These are phyloP conservation scores for Oncorhynchus nerka DNA, from an alignment of 2,113 vertebrate genomes.

Conservation along the genomic window DNA sequence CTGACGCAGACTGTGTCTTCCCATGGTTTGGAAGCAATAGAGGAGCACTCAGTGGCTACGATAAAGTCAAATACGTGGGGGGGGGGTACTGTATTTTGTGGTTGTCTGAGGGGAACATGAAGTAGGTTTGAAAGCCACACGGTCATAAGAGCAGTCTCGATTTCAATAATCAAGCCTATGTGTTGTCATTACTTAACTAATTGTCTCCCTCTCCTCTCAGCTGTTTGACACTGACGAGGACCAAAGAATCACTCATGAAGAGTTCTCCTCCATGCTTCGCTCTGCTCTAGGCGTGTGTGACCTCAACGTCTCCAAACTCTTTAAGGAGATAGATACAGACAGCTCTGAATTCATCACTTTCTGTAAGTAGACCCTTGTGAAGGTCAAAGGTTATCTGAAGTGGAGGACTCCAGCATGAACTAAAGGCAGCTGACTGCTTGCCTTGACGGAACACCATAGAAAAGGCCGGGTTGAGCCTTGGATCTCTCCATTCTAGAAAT, in stretches of 20 bases:
- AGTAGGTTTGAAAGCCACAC: constrained; percentile 25
- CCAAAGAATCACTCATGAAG: constrained; percentile 81
- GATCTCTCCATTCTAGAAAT: too few species aligned
- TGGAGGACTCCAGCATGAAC: too few species aligned
- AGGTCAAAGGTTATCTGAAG: neutral
- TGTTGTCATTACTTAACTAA: neutral
- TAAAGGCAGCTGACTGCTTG: too few species aligned
- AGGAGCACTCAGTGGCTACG: constrained; percentile 34
- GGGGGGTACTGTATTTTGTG: constrained; percentile 12
- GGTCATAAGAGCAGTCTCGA: constrained; percentile 10
- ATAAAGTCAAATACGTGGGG: constrained; percentile 46
- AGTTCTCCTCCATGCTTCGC: constrained; percentile 85
- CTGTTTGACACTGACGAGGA: constrained; percentile 92
- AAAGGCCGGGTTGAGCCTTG: too few species aligned
- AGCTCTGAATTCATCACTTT: constrained; percentile 82
- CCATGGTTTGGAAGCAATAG: constrained; percentile 8
- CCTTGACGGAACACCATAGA: too few species aligned
- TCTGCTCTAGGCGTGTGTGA: constrained; percentile 86
- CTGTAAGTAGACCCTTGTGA: constrained; percentile 72
- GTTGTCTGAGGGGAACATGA: constrained; percentile 18
- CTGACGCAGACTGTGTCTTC: constrained; percentile 1
- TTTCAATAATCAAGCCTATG: neutral
- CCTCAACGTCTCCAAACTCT: constrained; percentile 85
- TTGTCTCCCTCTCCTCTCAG: constrained; percentile 58
- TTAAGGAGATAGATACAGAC: constrained; percentile 87